Conservation (phyloP, 2,797 vertebrate species). For the Tenualosa thibaudeaui region DNA sequence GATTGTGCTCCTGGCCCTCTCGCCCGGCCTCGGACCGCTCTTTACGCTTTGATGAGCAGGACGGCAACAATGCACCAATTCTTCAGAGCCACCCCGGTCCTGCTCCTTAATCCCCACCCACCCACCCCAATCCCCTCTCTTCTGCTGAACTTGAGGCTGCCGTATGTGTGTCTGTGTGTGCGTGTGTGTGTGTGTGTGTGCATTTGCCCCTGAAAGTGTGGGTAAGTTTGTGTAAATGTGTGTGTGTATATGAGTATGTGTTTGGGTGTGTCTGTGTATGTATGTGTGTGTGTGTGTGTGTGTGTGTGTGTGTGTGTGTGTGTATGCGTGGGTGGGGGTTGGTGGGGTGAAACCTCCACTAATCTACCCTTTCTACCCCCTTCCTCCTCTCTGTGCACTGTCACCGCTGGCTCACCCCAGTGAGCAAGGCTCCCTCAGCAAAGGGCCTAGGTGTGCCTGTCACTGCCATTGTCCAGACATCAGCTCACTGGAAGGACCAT, state of each 20-base stretch:
- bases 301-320: not conserved
- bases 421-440: not conserved
- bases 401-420: conserved; percentile 30
- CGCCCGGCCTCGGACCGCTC: conserved; percentile 50
- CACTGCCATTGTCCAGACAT: conserved; percentile 30
- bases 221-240: not conserved
- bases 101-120: conserved; percentile 61
- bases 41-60: conserved; percentile 66
- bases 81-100: conserved; percentile 52
- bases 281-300: not conserved
- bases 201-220: too few relatives aligned
- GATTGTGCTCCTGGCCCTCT: conserved; percentile 42
- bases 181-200: not conserved
- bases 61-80: conserved; percentile 65
- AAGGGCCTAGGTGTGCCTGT: conserved; percentile 24
- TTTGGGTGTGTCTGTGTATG: not conserved
- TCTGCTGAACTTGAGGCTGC: conserved; percentile 63
- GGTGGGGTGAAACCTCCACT: conserved; percentile 27
- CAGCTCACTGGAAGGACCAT: conserved; percentile 16
- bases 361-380: conserved; percentile 41
- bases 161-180: conserved; percentile 27
- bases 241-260: not conserved
- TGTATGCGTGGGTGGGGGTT: not conserved
- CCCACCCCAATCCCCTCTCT: conserved; percentile 33
- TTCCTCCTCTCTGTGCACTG: conserved; percentile 33